A percentile compares a stretch with the other conserved stretches of the same genome.
phyloP scores from a whole-genome alignment of 1,140 invertebrate genomes.

The Drosophila subpulchrella region DNA sequence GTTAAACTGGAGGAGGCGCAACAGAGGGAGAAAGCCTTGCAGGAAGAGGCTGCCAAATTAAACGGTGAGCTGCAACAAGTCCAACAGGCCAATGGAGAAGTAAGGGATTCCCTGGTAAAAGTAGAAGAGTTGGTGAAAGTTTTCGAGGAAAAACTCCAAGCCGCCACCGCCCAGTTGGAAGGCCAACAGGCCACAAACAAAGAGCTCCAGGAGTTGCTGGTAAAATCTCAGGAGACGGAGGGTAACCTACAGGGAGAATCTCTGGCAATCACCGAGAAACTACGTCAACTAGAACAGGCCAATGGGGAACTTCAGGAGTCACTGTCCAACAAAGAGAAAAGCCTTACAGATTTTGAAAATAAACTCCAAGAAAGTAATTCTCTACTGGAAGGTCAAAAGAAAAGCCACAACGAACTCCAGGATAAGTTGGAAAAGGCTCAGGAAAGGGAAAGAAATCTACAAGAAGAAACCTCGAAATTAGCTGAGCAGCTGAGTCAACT shows the following conservation, averaged over 20 bases:
- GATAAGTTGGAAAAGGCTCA: slow-evolving; percentile 48
- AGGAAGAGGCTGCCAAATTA: slow-evolving; percentile 22
- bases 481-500: slow-evolving; percentile 26
- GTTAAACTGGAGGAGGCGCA: neutral
- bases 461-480: slow-evolving; percentile 12
- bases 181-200: slow-evolving; percentile 7
- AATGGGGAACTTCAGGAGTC: slow-evolving; percentile 22
- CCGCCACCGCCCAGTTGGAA: slow-evolving; percentile 5
- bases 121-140: slow-evolving; percentile 12
- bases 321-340: slow-evolving; percentile 4
- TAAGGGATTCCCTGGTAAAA: slow-evolving; percentile 12
- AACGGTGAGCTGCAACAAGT: slow-evolving; percentile 23
- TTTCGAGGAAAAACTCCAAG: slow-evolving; percentile 15
- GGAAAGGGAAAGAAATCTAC: slow-evolving; percentile 24
- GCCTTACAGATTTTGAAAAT: neutral
- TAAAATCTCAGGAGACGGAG: neutral
- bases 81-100: slow-evolving; percentile 10
- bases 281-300: slow-evolving; percentile 29
- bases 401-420: slow-evolving; percentile 19
- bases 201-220: slow-evolving; percentile 6
- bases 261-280: slow-evolving; percentile 7
- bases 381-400: slow-evolving; percentile 9
- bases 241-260: slow-evolving; percentile 9
- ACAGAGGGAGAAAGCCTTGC: slow-evolving; percentile 5
- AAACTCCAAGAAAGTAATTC: slow-evolving; percentile 14